phyloP scores from a whole-genome alignment of 2,113 vertebrate species.

The Elephas maximus region DNA sequence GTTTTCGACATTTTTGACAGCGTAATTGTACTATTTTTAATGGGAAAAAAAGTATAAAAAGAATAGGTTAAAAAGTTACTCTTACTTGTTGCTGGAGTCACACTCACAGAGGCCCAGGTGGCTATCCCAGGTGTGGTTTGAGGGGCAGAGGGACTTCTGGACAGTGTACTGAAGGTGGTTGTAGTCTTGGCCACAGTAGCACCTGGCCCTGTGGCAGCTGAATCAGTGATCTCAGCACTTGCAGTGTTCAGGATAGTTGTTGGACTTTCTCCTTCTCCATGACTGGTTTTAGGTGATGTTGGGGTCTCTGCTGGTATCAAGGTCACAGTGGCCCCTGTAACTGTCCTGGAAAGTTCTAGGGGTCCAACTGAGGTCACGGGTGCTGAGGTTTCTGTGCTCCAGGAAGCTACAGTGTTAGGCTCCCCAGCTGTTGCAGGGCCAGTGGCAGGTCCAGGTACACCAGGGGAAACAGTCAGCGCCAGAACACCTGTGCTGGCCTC shows the following conservation, averaged over 20 bases:
- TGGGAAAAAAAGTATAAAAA: background rate
- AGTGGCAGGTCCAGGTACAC: background rate
- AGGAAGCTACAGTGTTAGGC: background rate
- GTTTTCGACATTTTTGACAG: background rate
- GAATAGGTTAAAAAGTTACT: background rate
- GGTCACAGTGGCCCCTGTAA: background rate
- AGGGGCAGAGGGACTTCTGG: background rate
- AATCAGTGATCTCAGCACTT: background rate
- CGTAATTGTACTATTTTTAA: background rate
- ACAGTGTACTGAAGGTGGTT: background rate
- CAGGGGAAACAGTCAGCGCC: background rate
- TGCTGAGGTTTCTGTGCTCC: background rate
- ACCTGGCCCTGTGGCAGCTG: background rate
- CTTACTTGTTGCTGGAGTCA: slow-evolving; percentile 73
- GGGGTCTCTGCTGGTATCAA: background rate
- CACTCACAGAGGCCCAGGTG: background rate
- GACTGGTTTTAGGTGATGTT: background rate
- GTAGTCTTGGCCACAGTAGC: background rate
- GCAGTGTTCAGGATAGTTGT: background rate
- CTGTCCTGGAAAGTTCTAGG: background rate
- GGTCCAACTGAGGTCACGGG: background rate
- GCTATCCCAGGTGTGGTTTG: background rate
- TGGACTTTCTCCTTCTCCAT: background rate
- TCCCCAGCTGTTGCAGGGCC: background rate
- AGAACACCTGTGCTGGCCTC: background rate